Conservation (phyloP, 2,113 vertebrate genomes). For the Misgurnus mizolepis region DNA sequence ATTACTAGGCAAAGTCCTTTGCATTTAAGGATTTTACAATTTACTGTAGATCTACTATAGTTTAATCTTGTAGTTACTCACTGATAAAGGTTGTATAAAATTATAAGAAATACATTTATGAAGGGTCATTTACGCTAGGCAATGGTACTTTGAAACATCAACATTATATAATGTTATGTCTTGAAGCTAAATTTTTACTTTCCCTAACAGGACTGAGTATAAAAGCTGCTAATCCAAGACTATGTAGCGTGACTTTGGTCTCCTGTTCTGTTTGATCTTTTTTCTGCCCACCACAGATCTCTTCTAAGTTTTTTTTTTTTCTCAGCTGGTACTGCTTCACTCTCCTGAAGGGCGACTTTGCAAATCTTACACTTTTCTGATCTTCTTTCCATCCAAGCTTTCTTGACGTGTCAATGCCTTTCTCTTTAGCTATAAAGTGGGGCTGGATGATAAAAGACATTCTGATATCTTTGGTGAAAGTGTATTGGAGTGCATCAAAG, state of each 20-base stretch:
- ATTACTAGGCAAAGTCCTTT: no score
- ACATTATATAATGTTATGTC: not conserved
- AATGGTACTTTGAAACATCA: not conserved
- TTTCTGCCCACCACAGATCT: conserved; percentile 19
- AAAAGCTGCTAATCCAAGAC: conserved; percentile 66
- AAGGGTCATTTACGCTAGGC: conserved; percentile 2
- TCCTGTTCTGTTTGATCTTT: conserved; percentile 58
- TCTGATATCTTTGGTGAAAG: not conserved
- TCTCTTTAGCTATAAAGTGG: not conserved
- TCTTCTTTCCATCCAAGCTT: not conserved
- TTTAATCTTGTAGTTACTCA: not conserved
- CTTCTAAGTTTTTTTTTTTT: conserved; percentile 4
- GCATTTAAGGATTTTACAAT: no score
- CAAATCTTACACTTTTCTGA: not conserved
- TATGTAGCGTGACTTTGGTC: conserved; percentile 67
- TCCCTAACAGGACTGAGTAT: conserved; percentile 37
- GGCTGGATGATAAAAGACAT: not conserved
- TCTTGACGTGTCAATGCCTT: not conserved
- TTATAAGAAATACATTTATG: not conserved
- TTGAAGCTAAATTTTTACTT: conserved; percentile 25
- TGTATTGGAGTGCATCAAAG: not conserved
- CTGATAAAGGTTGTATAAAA: conserved; percentile 12
- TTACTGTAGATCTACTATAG: not conserved
- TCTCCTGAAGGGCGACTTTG: not conserved
- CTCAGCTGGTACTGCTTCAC: not conserved